Evolutionary conservation across 2,113 vertebrate species (phyloP), one percentile per base, ranked within the genome.

Genomic region (Alaudala cheleensis): DNA sequence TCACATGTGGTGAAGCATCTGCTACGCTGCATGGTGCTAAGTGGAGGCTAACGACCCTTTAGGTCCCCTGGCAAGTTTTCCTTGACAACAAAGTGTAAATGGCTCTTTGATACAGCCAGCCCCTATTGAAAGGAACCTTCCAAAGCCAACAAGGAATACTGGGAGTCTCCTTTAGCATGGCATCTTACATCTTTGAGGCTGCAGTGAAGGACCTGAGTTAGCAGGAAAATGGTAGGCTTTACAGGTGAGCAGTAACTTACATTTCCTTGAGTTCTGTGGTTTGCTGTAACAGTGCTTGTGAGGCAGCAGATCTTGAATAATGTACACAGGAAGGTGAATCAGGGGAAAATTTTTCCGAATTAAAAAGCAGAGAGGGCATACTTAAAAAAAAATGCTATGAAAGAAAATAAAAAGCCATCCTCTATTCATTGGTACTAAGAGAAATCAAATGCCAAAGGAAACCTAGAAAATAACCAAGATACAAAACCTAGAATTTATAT

Each of bases 1-100:
- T 87, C 39, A 78, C 31, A 28, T 53, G 81, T 76, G 92, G 87
- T 21, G 81, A 95, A 94, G 92, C 93, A 96, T 95, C 92, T 96
- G 95, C 93, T 92, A 45, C 85, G 12, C 81, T 44, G 70, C 65
- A 61, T 72, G 90, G 85, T 85, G 85, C 90, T 87, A 85, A 82
- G 81, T 85, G 79, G 74, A 95, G 66, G 47, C 92, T 91, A 96
- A 91, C 85, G 95, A 96, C 92, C 95, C 70, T 79, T 94, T 76
- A 85, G 88, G 78, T 82, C 66, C 50, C 78, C 74, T 57, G 78
- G 73, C 92, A 96, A 94, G 61, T 49, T 94, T 84, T 76, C 93
- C 95, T 87, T 95, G 92, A 93, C 95, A 95, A 90, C 89, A 47
- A 89, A 82, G 81, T 3, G 6, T 65, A 94, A 95, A 97, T 87